Evolutionary conservation across 1,140 invertebrate genomes (phyloP).

Genomic region (fruit fly (Drosophila melanogaster)): DNA sequence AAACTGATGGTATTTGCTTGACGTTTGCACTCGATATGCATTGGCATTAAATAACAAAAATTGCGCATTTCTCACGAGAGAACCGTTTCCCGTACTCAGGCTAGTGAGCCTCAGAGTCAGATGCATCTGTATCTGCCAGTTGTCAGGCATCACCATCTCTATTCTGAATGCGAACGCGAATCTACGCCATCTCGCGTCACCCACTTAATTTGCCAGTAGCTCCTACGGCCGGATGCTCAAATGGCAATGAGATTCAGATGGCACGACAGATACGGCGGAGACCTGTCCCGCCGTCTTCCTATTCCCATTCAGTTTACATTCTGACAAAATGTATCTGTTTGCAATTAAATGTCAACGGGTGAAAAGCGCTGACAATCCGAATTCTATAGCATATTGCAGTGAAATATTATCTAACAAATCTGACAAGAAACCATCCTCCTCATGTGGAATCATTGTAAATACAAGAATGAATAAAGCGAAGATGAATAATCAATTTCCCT

Average conservation of each 20-base stretch:
- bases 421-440: conserved; percentile 20
- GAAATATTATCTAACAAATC: conserved; percentile 46
- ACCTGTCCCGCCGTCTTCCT: conserved; percentile 39
- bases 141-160: conserved; percentile 29
- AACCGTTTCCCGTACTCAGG: conserved; percentile 50
- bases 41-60: conserved; percentile 79
- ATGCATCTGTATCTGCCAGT: conserved; percentile 36
- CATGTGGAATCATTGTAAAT: too few relatives aligned
- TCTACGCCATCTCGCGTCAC: conserved; percentile 46
- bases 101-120: conserved; percentile 14
- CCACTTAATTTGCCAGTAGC: conserved; percentile 71
- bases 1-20: conserved; percentile 72
- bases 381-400: conserved; percentile 34
- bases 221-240: conserved; percentile 56
- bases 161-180: conserved; percentile 31
- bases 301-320: conserved; percentile 48
- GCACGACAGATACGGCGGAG: conserved; percentile 31
- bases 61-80: conserved; percentile 76
- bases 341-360: conserved; percentile 77
- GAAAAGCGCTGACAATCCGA: conserved; percentile 54
- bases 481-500: too few relatives aligned
- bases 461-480: too few relatives aligned
- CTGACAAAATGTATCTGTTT: conserved; percentile 79
- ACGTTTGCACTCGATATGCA: conserved; percentile 71
- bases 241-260: conserved; percentile 53